These are phyloP conservation scores for Metalampra italica DNA, from an alignment of 2,888 invertebrate genomes.

Conservation along the genomic window DNA sequence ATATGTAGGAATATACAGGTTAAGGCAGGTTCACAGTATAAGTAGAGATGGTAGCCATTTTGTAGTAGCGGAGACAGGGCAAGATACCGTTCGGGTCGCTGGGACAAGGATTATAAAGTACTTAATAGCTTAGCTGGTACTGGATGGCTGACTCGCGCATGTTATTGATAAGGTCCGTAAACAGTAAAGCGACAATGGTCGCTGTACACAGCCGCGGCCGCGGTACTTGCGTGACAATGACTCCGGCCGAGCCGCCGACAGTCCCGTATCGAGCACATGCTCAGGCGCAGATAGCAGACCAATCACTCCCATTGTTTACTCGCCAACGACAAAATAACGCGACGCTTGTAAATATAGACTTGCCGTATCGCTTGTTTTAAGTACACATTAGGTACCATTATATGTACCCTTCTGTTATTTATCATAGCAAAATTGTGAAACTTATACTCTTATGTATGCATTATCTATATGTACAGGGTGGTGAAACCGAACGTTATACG, in stretches of 20 bases:
- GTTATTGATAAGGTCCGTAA: conserved; percentile 73
- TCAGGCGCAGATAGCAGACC: conserved; percentile 26
- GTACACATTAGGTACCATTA: neutral
- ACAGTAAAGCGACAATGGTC: conserved; percentile 55
- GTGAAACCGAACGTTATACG: too few relatives aligned
- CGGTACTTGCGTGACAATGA: conserved; percentile 54
- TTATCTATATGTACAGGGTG: too few relatives aligned
- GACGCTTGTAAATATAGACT: conserved; percentile 5
- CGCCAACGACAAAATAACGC: conserved; percentile 30
- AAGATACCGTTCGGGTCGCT: too few relatives aligned
- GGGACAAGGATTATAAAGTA: too few relatives aligned
- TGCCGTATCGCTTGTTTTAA: neutral
- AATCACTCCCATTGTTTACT: conserved; percentile 35
- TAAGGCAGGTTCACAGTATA: too few relatives aligned
- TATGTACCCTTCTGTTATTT: neutral
- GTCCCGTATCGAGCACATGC: conserved; percentile 10
- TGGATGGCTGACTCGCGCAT: conserved; percentile 23
- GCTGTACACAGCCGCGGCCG: conserved; percentile 26
- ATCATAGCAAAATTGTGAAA: neutral
- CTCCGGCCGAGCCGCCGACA: conserved; percentile 39
- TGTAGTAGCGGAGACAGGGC: too few relatives aligned
- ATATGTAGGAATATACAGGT: too few relatives aligned
- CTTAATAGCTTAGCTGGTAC: conserved; percentile 22
- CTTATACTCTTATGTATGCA: too few relatives aligned
- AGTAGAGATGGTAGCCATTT: too few relatives aligned